Conservation (phyloP, 2,888 invertebrate species). For the Drosophila gaucha region DNA sequence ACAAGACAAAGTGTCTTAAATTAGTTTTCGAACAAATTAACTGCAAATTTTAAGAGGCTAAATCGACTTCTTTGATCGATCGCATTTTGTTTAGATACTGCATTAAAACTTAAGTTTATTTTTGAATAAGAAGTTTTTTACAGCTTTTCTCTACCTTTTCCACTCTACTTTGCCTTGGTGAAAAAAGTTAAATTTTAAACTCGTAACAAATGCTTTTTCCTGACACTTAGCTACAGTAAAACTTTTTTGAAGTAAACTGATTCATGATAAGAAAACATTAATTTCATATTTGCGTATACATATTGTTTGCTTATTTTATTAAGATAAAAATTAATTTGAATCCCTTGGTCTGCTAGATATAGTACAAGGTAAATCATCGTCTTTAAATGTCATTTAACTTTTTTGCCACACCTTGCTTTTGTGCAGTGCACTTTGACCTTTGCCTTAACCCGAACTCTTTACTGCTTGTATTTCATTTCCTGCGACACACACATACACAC, state of each 20-base stretch:
- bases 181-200: too few species aligned
- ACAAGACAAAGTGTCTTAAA: background rate
- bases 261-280: too few species aligned
- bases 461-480: background rate
- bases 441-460: conserved; percentile 6
- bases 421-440: conserved; percentile 59
- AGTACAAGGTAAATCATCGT: background rate
- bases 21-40: background rate
- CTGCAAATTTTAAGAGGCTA: background rate
- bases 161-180: too few species aligned
- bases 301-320: too few species aligned
- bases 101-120: too few species aligned
- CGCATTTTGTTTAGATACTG: background rate
- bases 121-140: too few species aligned
- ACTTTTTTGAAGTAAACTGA: too few species aligned
- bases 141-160: too few species aligned
- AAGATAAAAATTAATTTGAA: too few species aligned
- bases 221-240: too few species aligned
- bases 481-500: background rate
- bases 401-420: conserved; percentile 2
- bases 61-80: background rate
- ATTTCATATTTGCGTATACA: too few species aligned
- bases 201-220: too few species aligned
- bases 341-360: background rate
- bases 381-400: background rate